Evolutionary conservation across 1,140 invertebrate species (phyloP).

Genomic region (Drosophila trapezifrons): DNA sequence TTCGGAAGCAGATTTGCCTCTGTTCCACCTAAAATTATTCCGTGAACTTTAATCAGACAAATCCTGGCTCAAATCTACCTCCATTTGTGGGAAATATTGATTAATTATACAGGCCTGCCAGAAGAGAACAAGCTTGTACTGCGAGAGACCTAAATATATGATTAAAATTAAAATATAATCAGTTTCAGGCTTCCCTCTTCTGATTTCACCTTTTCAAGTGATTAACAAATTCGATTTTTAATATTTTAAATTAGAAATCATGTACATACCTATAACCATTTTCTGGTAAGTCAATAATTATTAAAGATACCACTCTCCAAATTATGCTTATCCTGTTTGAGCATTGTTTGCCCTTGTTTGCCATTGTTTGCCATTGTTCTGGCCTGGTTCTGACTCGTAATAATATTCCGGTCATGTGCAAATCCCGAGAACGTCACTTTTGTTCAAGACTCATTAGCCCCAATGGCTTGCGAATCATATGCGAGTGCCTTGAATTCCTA

Average conservation of each 20-base stretch:
- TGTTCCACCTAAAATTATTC: constrained; percentile 19
- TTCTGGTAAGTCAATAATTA: background rate
- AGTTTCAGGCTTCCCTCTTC: no score
- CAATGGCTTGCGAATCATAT: constrained; percentile 27
- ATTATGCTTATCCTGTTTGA: background rate
- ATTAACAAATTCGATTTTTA: background rate
- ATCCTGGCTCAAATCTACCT: background rate
- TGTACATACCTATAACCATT: background rate
- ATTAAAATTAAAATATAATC: background rate
- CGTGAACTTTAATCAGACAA: background rate
- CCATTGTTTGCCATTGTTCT: background rate
- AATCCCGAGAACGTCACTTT: constrained; percentile 23
- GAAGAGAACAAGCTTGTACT: no score
- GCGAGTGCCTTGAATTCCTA: constrained; percentile 25
- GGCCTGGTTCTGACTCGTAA: no score
- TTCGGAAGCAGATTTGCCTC: constrained; percentile 11
- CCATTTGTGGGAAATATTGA: background rate
- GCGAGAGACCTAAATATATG: background rate
- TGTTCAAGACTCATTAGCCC: constrained; percentile 26
- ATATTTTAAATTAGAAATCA: background rate
- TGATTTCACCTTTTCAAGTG: background rate
- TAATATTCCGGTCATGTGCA: constrained; percentile 35
- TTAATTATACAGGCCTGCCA: background rate
- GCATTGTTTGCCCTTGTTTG: background rate
- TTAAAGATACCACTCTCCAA: no score